Conservation (phyloP, 2,888 invertebrate genomes). For the Operophtera brumata region DNA sequence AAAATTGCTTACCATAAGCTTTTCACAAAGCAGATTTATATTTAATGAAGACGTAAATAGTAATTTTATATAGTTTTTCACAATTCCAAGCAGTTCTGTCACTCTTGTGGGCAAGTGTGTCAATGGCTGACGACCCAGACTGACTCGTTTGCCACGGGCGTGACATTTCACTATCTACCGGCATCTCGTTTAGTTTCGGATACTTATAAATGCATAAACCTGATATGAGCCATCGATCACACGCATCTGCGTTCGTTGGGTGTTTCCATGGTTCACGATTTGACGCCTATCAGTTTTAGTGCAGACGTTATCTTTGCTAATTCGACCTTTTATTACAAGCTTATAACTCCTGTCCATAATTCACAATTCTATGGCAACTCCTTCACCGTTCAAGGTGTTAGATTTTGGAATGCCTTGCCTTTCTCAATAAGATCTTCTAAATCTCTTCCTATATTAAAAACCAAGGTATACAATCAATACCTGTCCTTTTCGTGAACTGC, state of each 20-base stretch:
- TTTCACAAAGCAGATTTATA: constrained; percentile 24
- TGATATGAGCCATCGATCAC: constrained; percentile 10
- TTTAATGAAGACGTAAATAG: constrained; percentile 31
- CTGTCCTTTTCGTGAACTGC: too few relatives aligned
- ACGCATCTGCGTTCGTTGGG: constrained; percentile 1
- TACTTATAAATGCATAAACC: constrained; percentile 8
- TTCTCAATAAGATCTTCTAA: too few relatives aligned
- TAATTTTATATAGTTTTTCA: constrained; percentile 45
- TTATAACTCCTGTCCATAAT: too few relatives aligned
- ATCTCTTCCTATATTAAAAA: too few relatives aligned
- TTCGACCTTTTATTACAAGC: neutral
- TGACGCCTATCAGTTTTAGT: neutral
- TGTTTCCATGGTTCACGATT: neutral
- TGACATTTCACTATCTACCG: constrained; percentile 66
- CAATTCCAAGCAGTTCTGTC: constrained; percentile 58
- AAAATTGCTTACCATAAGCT: constrained; percentile 13
- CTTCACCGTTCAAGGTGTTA: too few relatives aligned
- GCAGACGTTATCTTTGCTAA: neutral
- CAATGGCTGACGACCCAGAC: constrained; percentile 59
- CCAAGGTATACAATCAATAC: too few relatives aligned
- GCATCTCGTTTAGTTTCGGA: constrained; percentile 42
- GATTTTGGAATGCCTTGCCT: too few relatives aligned
- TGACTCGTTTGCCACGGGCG: constrained; percentile 53
- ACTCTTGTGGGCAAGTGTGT: constrained; percentile 67
- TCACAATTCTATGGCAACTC: too few relatives aligned